These are phyloP conservation scores for Listronotus oregonensis DNA, from an alignment of 1,140 invertebrate species.

Conservation along the genomic window DNA sequence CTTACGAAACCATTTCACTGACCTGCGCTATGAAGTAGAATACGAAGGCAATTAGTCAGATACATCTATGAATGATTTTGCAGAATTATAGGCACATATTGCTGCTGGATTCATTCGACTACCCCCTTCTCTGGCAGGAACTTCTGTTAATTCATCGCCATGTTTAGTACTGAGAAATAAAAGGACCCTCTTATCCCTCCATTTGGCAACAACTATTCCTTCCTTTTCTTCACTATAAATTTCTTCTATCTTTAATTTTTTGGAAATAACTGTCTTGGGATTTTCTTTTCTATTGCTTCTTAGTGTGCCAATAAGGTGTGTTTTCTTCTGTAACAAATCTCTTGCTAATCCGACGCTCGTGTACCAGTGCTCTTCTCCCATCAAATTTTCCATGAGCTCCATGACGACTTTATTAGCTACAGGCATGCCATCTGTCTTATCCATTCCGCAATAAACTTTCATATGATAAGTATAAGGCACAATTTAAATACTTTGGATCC, in stretches of 20 bases:
- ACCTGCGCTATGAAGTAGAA: too few relatives aligned
- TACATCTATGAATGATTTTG: slow-evolving; percentile 5
- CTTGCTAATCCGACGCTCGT: slow-evolving; percentile 49
- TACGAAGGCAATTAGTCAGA: too few relatives aligned
- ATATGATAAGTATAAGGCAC: slow-evolving; percentile 54
- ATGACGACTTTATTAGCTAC: slow-evolving; percentile 40
- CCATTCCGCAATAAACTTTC: slow-evolving; percentile 52
- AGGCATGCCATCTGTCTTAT: neutral
- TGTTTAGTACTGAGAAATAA: slow-evolving; percentile 40
- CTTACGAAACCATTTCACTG: too few relatives aligned
- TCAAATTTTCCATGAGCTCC: slow-evolving; percentile 37
- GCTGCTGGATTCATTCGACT: too few relatives aligned
- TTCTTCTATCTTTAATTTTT: slow-evolving; percentile 28
- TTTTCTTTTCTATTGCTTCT: slow-evolving; percentile 42
- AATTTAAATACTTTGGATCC: slow-evolving; percentile 56
- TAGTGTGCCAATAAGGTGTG: slow-evolving; percentile 51
- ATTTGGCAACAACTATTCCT: slow-evolving; percentile 37
- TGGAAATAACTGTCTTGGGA: slow-evolving; percentile 38
- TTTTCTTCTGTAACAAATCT: slow-evolving; percentile 50
- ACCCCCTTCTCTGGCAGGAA: too few relatives aligned
- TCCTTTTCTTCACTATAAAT: slow-evolving; percentile 12
- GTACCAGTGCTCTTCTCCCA: slow-evolving; percentile 54
- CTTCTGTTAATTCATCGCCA: too few relatives aligned
- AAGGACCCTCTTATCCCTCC: slow-evolving; percentile 46
- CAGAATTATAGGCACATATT: neutral